Evolutionary conservation across 2,888 invertebrate species (phyloP).

Genomic region (Acanthosoma haemorrhoidale): DNA sequence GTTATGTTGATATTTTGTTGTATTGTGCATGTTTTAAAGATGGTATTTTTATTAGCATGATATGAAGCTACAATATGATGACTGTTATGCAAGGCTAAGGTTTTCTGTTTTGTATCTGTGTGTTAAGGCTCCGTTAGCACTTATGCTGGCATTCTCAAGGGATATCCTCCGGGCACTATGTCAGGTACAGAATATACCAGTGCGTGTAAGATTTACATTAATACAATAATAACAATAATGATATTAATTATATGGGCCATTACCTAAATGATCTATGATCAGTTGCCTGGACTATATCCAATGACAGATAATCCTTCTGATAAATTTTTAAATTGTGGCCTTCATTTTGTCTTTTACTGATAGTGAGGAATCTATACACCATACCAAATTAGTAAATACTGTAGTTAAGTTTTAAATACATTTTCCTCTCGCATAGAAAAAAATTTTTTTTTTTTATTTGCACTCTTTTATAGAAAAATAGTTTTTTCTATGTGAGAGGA

Average conservation of each 20-base stretch:
- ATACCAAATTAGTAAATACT: too few species aligned
- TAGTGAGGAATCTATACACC: too few species aligned
- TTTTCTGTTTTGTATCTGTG: slow-evolving; percentile 41
- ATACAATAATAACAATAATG: background rate
- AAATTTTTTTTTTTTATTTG: too few species aligned
- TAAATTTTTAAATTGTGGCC: too few species aligned
- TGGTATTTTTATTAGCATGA: background rate
- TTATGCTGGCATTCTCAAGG: slow-evolving; percentile 87
- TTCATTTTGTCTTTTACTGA: too few species aligned
- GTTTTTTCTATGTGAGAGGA: too few species aligned
- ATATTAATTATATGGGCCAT: background rate
- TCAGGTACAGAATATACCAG: slow-evolving; percentile 58
- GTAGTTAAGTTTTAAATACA: too few species aligned
- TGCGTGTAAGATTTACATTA: background rate
- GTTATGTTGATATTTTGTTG: background rate
- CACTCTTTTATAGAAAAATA: too few species aligned
- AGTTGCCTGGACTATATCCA: background rate
- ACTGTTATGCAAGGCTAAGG: slow-evolving; percentile 34
- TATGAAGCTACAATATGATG: background rate
- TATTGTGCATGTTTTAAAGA: background rate
- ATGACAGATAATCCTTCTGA: background rate
- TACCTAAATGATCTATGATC: background rate
- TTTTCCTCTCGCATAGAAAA: too few species aligned
- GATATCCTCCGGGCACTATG: slow-evolving; percentile 73
- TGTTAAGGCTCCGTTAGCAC: slow-evolving; percentile 51